phyloP scores from a whole-genome alignment of 1,140 invertebrate genomes.

The Magallana angulata region DNA sequence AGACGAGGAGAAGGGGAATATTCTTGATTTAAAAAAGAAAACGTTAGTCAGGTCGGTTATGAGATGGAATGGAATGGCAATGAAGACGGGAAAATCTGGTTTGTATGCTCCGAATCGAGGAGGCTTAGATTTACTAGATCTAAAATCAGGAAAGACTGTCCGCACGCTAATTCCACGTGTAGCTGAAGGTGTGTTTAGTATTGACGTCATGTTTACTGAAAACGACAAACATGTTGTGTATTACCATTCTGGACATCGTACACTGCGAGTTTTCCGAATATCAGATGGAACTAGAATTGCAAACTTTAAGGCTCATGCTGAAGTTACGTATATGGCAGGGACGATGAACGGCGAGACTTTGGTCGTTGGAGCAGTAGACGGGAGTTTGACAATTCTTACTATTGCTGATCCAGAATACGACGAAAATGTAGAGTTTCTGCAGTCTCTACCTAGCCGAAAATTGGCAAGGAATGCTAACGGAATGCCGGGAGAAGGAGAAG shows the following conservation, averaged over 20 bases:
- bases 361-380: constrained; percentile 94
- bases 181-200: constrained; percentile 97
- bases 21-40: constrained; percentile 81
- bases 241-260: constrained; percentile 96
- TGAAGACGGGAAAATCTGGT: constrained; percentile 86
- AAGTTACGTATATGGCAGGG: constrained; percentile 91
- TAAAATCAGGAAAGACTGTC: constrained; percentile 86
- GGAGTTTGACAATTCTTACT: constrained; percentile 93
- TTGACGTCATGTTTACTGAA: constrained; percentile 95
- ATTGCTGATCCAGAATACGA: constrained; percentile 88
- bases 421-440: constrained; percentile 72
- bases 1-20: constrained; percentile 92
- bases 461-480: constrained; percentile 53
- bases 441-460: constrained; percentile 70
- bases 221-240: constrained; percentile 97
- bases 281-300: constrained; percentile 93
- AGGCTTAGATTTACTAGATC: constrained; percentile 87
- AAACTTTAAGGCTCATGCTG: constrained; percentile 94
- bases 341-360: constrained; percentile 89
- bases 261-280: constrained; percentile 93
- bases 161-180: constrained; percentile 91
- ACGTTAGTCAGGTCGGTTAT: constrained; percentile 80
- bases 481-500: constrained; percentile 58
- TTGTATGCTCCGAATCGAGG: constrained; percentile 95
- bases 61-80: constrained; percentile 81